phyloP scores from a whole-genome alignment of 2,888 invertebrate species.

The Fabriciana adippe region DNA sequence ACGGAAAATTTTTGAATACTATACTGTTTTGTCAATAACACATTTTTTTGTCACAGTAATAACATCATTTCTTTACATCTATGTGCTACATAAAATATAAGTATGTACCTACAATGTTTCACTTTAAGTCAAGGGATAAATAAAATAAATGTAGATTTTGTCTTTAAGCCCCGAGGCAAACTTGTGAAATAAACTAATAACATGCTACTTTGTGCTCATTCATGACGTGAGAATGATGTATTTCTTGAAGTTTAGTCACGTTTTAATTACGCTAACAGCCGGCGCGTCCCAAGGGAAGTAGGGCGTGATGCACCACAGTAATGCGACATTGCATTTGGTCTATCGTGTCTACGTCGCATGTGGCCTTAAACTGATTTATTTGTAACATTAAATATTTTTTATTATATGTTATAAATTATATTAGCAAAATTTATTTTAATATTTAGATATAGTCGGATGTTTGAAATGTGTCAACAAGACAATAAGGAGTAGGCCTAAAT shows the following conservation, averaged over 20 bases:
- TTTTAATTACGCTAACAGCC: constrained; percentile 81
- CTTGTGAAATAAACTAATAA: constrained; percentile 32
- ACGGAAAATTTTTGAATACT: no score
- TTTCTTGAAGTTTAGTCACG: constrained; percentile 69
- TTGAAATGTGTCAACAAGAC: no score
- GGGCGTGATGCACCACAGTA: constrained; percentile 66
- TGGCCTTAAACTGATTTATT: constrained; percentile 28
- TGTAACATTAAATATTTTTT: no score
- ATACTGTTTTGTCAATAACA: no score
- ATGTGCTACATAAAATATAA: no score
- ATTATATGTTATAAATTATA: no score
- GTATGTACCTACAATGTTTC: no score
- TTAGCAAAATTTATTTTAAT: no score
- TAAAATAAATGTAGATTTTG: neutral
- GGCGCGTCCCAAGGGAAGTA: constrained; percentile 67
- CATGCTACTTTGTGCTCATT: constrained; percentile 49
- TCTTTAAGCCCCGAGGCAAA: neutral
- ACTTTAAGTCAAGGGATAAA: neutral
- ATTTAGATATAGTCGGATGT: no score
- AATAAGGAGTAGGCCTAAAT: no score
- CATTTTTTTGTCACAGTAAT: no score
- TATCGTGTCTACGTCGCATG: constrained; percentile 38
- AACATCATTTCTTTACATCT: no score
- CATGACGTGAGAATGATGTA: constrained; percentile 54
- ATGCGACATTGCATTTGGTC: constrained; percentile 60